Conservation (phyloP, 2,113 vertebrate species). For the Manacus vitellinus region DNA sequence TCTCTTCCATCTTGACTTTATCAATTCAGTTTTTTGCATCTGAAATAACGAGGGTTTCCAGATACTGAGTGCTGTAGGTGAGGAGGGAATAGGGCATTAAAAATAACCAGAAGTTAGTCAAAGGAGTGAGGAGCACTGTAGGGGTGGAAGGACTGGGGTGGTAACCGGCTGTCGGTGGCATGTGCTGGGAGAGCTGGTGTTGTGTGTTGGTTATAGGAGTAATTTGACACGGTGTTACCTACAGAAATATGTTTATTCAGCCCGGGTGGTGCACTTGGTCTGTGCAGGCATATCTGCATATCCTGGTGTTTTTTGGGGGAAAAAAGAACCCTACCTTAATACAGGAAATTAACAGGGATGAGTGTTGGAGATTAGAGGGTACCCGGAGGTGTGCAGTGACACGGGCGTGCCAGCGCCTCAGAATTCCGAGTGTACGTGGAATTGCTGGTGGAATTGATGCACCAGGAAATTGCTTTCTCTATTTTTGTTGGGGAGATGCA, state of each 20-base stretch:
- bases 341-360: background rate
- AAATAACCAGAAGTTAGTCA: background rate
- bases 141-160: background rate
- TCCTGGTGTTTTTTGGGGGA: accelerated
- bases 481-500: background rate
- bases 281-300: accelerated
- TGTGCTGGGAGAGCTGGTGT: background rate
- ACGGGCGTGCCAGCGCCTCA: accelerated
- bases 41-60: background rate
- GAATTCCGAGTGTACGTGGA: background rate
- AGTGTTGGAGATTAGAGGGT: background rate
- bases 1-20: background rate
- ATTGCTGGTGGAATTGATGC: background rate
- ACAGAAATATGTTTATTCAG: background rate
- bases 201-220: background rate
- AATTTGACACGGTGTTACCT: background rate
- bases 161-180: accelerated
- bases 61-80: accelerated
- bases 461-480: conserved; percentile 44
- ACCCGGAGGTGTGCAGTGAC: background rate
- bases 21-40: background rate
- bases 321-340: background rate
- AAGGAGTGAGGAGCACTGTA: too few species aligned
- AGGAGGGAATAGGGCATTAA: background rate
- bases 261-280: background rate